Percentiles rank a stretch among this genome's conserved stretches.
Conservation (phyloP, 1,140 invertebrate genomes). For the Bombus impatiens region DNA sequence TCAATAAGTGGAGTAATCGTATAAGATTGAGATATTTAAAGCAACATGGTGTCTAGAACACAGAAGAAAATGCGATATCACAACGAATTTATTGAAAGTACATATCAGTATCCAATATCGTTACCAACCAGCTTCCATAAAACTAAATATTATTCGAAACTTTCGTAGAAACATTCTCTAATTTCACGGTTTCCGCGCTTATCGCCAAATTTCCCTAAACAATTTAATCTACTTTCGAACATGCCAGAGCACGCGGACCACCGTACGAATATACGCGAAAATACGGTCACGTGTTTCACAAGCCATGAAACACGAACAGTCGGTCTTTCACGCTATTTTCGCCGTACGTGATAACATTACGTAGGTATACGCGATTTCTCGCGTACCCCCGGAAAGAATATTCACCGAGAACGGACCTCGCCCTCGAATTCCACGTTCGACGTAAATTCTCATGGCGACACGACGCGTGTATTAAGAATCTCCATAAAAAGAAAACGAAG, state of each 20-base stretch:
- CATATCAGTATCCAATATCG: too few species aligned
- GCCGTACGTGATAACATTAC: conserved; percentile 35
- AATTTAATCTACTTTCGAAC: not conserved
- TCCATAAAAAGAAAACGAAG: not conserved
- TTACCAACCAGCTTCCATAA: too few species aligned
- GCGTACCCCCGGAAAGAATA: conserved; percentile 3
- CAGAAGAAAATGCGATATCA: too few species aligned
- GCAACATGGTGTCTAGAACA: too few species aligned
- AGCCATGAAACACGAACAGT: not conserved
- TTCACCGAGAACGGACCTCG: not conserved
- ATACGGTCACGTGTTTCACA: not conserved
- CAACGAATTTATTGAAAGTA: too few species aligned
- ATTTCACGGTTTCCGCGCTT: not conserved
- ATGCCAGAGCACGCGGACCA: not conserved
- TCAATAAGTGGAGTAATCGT: too few species aligned
- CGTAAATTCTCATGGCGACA: not conserved
- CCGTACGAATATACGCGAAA: not conserved
- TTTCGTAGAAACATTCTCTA: too few species aligned
- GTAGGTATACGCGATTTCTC: conserved; percentile 6
- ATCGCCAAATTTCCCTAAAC: too few species aligned
- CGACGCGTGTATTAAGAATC: not conserved
- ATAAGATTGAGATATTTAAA: too few species aligned
- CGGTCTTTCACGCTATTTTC: conserved; percentile 15
- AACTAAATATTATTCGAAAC: too few species aligned
- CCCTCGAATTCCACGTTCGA: not conserved